Percentiles rank a stretch among this genome's conserved stretches.
Conservation (phyloP, 2,888 invertebrate genomes). For the Tricholauxania praeusta region DNA sequence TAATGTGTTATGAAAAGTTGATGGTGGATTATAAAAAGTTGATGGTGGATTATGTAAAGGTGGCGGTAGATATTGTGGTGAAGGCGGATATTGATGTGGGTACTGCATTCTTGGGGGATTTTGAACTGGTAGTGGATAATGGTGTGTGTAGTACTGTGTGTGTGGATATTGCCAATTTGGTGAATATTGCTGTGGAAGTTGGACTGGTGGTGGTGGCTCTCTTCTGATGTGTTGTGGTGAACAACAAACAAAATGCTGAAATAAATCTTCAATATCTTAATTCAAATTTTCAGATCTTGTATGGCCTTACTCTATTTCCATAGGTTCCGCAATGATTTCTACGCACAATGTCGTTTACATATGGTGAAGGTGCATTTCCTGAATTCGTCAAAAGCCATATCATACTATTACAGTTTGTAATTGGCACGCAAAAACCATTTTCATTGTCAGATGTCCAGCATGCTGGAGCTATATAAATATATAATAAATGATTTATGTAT, state of each 20-base stretch:
- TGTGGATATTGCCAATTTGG: constrained; percentile 2
- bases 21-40: neutral
- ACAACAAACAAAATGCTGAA: constrained; percentile 41
- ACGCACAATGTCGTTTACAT: constrained; percentile 23
- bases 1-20: neutral
- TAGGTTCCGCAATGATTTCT: constrained; percentile 36
- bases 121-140: constrained; percentile 14
- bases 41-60: neutral
- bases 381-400: constrained; percentile 32
- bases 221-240: constrained; percentile 19
- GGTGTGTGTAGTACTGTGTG: constrained; percentile 9
- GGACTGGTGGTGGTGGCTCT: neutral
- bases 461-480: neutral
- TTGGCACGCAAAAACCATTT: constrained; percentile 41
- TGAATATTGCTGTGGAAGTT: neutral
- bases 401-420: constrained; percentile 37
- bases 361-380: constrained; percentile 33
- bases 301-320: constrained; percentile 32
- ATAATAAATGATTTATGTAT: neutral
- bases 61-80: neutral
- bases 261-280: neutral
- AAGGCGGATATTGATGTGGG: neutral
- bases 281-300: neutral
- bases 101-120: neutral
- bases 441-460: constrained; percentile 36